phyloP scores from a whole-genome alignment of 2,888 invertebrate genomes.

The Nemoura dubitans region DNA sequence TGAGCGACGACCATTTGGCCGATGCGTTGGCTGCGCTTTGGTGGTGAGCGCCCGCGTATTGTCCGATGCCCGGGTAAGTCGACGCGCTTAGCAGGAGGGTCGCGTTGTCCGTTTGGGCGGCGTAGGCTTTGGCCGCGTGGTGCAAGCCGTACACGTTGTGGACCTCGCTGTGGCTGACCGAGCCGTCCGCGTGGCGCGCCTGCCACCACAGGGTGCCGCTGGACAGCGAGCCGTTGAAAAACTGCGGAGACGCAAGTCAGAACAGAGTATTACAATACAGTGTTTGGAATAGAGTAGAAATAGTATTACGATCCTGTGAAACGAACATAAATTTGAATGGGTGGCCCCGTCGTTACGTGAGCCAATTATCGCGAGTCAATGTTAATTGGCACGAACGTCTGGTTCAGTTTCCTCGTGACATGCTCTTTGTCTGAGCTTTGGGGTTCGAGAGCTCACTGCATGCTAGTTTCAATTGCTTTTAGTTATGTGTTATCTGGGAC shows the following conservation, averaged over 20 bases:
- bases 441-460: no score
- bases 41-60: slow-evolving; percentile 54
- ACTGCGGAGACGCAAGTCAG: no score
- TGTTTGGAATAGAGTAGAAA: no score
- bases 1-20: slow-evolving; percentile 68
- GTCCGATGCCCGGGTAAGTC: slow-evolving; percentile 57
- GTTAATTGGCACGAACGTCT: no score
- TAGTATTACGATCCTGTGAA: no score
- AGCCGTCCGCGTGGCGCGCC: slow-evolving; percentile 55
- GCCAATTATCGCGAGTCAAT: no score
- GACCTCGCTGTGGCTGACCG: slow-evolving; percentile 59
- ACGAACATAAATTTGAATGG: no score
- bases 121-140: slow-evolving; percentile 57
- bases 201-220: slow-evolving; percentile 65
- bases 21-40: slow-evolving; percentile 59
- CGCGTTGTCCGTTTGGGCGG: slow-evolving; percentile 51
- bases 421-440: no score
- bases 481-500: no score
- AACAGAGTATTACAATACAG: slow-evolving; percentile 45
- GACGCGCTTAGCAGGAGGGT: slow-evolving; percentile 57
- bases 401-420: no score
- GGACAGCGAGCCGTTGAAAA: slow-evolving; percentile 61
- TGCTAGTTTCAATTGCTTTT: no score
- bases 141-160: slow-evolving; percentile 69
- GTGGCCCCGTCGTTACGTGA: no score